Base-by-base conservation (phyloP, 2,888 invertebrate genomes). In the Mellilla xanthometata region DNA sequence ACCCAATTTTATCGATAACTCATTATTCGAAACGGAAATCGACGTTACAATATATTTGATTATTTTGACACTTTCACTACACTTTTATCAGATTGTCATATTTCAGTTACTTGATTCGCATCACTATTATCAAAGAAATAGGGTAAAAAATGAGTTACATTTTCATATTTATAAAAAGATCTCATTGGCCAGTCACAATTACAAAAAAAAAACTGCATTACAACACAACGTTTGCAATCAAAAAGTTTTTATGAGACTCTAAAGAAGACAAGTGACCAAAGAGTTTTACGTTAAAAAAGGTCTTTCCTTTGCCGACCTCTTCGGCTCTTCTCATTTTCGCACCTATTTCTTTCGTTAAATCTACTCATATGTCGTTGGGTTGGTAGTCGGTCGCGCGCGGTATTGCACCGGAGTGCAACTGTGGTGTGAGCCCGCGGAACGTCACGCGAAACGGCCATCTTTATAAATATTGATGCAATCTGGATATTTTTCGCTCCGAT, bases 401-500 rank as follows among this genome's bases (percentile, higher is more conserved):
- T 48, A 48, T 33, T 48, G 41, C 41, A 38, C 38, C 82, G 81
- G 62, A 66, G 78, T 70, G 83, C 84, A 74, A 63, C 60, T 64
- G 56, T 71, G 77, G 60, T 76, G 66, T 83, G 84, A 76, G 81
- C 68, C 57, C 52, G 66, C 68, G 64, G 65, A 60, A 66, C 58
- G 58, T 36, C 64, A 62, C 62, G 60, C 62, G 58, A 68, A 24
- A n/a, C 24, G 64, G 65, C 68, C 72, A 74, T 80, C 79, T 79
- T 78, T 71, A 86, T 87, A 74, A 84, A 87, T 87, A 88, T 85
- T 86, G 79, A 86, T 87, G 83, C 78, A 82, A 83, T 81, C 75
- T 76, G 70, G 69, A 71, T 58, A 58, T 58, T 72, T 75, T 72
- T 76, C 76, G 82, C 82, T 81, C 81, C 83, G 81, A 87, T 87